A percentile compares a stretch with the other conserved stretches of the same genome.
phyloP scores from a whole-genome alignment of 2,113 vertebrate genomes.

The Eonycteris spelaea region DNA sequence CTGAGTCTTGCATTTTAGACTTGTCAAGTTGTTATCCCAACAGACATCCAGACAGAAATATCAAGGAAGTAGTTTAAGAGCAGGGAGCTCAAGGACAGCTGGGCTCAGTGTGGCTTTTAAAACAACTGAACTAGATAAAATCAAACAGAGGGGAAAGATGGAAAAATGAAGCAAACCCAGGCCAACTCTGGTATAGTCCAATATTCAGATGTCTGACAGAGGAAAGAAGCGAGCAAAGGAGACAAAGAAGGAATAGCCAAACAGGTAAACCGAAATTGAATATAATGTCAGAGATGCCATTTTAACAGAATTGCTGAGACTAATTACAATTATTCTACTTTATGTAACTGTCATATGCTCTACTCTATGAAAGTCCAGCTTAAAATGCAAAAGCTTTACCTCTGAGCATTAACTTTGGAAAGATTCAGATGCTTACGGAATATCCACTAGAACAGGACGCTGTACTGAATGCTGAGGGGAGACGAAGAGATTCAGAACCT shows the following conservation, averaged over 20 bases:
- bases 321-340: not conserved
- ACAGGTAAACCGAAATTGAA: not conserved
- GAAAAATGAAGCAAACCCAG: not conserved
- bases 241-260: not conserved
- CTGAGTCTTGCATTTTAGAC: not conserved
- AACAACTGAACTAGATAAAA: slow-evolving; percentile 16
- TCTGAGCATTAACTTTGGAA: not conserved
- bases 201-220: not conserved
- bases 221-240: not conserved
- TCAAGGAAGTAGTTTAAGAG: not conserved
- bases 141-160: not conserved
- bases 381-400: not conserved
- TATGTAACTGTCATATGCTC: not conserved
- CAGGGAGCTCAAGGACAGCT: not conserved
- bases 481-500: not conserved
- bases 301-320: not conserved
- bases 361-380: not conserved
- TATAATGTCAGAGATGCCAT: not conserved
- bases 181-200: not conserved
- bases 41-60: not conserved
- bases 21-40: not conserved
- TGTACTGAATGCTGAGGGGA: not conserved
- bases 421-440: not conserved
- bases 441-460: not conserved
- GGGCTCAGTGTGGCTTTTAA: not conserved